Conservation (phyloP, 2,888 invertebrate species). For the Hemistola chrysoprasaria region DNA sequence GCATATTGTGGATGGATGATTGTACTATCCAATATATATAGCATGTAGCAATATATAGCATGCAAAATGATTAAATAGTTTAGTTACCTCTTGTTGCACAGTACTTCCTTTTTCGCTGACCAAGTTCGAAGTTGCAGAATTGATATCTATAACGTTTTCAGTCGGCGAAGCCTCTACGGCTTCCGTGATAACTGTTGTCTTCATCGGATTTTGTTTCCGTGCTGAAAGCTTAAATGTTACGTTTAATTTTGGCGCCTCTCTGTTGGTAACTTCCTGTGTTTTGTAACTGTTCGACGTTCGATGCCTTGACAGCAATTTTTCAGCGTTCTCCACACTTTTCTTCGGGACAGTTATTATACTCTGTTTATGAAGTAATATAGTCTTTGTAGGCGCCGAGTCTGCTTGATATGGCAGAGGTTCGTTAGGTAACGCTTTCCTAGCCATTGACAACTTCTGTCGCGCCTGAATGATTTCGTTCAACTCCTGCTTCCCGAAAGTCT, state of each 20-base stretch:
- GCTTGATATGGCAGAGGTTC: constrained; percentile 54
- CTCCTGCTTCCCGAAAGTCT: constrained; percentile 71
- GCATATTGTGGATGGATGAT: too few species aligned
- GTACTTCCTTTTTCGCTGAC: constrained; percentile 57
- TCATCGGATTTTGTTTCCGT: constrained; percentile 48
- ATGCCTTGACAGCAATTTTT: constrained; percentile 63
- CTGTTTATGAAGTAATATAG: constrained; percentile 69
- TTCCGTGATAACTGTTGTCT: constrained; percentile 61
- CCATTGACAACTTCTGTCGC: constrained; percentile 68
- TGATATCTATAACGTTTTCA: constrained; percentile 67
- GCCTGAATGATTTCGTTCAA: constrained; percentile 75
- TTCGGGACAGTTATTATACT: constrained; percentile 68
- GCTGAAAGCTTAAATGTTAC: constrained; percentile 68
- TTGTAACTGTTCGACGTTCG: constrained; percentile 58
- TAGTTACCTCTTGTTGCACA: constrained; percentile 49
- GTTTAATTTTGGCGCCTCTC: constrained; percentile 66
- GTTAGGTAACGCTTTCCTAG: constrained; percentile 63
- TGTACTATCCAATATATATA: too few species aligned
- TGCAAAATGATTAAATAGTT: constrained; percentile 1
- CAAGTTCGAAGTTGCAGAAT: constrained; percentile 69
- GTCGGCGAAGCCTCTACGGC: constrained; percentile 59
- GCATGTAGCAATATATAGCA: too few species aligned
- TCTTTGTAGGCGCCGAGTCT: constrained; percentile 58
- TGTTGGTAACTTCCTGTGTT: constrained; percentile 56
- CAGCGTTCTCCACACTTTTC: constrained; percentile 70